Conservation (phyloP, 2,888 invertebrate genomes). For the Hemaris fuciformis region DNA sequence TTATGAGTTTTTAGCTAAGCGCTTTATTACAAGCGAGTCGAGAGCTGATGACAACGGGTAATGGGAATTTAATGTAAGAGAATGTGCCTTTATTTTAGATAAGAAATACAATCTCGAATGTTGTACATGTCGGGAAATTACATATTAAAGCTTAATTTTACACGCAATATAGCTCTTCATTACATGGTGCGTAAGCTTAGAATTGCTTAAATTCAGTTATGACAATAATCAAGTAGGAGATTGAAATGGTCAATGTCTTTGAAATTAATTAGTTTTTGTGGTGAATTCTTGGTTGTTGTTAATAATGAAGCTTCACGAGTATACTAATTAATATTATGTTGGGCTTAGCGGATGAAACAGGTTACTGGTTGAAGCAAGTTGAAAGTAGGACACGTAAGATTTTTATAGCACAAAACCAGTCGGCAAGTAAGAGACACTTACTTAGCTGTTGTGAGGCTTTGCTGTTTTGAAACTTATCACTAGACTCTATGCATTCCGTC, state of each 20-base stretch:
- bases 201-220: neutral
- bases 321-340: too few relatives aligned
- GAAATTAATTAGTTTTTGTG: neutral
- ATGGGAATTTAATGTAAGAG: constrained; percentile 32
- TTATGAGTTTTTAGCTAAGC: neutral
- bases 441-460: too few relatives aligned
- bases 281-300: neutral
- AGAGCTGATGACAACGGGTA: constrained; percentile 16
- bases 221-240: neutral
- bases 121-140: constrained; percentile 2
- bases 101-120: constrained; percentile 20
- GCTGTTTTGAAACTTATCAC: too few relatives aligned
- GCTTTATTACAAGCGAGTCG: neutral
- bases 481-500: too few relatives aligned
- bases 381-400: too few relatives aligned
- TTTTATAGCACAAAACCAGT: too few relatives aligned
- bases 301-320: neutral
- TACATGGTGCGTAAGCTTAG: neutral
- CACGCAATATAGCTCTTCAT: neutral
- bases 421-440: too few relatives aligned
- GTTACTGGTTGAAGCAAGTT: too few relatives aligned
- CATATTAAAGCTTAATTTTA: neutral
- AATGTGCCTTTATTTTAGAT: constrained; percentile 33
- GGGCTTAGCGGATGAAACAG: too few relatives aligned
- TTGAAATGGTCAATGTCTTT: neutral